A percentile compares a stretch with the other conserved stretches of the same genome.
Conservation (phyloP, 2,113 vertebrate genomes). For the Nothobranchius kuhntae region DNA sequence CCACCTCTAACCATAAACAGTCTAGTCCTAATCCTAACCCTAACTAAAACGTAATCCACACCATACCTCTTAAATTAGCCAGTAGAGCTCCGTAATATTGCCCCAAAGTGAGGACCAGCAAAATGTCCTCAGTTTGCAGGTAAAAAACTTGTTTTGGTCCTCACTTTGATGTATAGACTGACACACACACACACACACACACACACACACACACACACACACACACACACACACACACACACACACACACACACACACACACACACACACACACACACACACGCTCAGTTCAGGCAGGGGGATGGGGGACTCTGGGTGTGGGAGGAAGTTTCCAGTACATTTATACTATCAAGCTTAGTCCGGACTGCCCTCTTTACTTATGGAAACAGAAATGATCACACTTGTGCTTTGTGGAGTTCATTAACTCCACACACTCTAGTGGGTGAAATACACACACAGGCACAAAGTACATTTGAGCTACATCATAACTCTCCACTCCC, state of each 20-base stretch:
- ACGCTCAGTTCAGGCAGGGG: conserved; percentile 17
- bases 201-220: conserved; percentile 15
- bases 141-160: too few relatives aligned
- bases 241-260: conserved; percentile 24
- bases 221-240: conserved; percentile 11
- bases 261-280: conserved; percentile 5
- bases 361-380: conserved; percentile 7
- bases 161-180: too few relatives aligned
- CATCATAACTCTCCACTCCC: conserved; percentile 58
- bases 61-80: too few relatives aligned
- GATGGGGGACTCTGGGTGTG: conserved; percentile 35
- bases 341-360: conserved; percentile 29
- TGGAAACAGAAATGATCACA: background rate
- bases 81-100: too few relatives aligned
- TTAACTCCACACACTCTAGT: conserved; percentile 23
- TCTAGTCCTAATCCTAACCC: too few relatives aligned
- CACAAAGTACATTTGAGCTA: conserved; percentile 24
- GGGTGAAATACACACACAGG: conserved; percentile 15
- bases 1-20: too few relatives aligned
- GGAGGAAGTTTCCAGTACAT: conserved; percentile 47
- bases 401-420: conserved; percentile 6
- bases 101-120: too few relatives aligned
- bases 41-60: too few relatives aligned
- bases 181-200: too few relatives aligned
- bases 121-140: too few relatives aligned